phyloP scores from a whole-genome alignment of 2,113 vertebrate species.

The Nannobrachium achirus region DNA sequence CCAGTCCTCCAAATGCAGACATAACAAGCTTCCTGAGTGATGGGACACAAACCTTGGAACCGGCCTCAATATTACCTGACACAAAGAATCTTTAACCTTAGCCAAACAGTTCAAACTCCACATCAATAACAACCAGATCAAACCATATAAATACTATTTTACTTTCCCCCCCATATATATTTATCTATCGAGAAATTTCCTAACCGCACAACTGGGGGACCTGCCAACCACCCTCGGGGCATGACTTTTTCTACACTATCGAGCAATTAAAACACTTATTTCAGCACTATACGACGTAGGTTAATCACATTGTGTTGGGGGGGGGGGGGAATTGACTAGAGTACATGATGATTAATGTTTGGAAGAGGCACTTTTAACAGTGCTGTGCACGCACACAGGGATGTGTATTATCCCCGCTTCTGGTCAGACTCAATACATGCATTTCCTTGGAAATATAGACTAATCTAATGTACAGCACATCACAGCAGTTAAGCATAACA shows the following conservation, averaged over 20 bases:
- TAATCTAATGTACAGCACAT: no score
- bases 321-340: no score
- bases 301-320: constrained; percentile 40
- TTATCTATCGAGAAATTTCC: constrained; percentile 53
- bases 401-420: no score
- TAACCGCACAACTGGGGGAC: constrained; percentile 50
- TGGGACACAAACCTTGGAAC: constrained; percentile 55
- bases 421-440: no score
- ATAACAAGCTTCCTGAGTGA: constrained; percentile 80
- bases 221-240: constrained; percentile 60
- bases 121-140: constrained; percentile 61
- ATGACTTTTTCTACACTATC: constrained; percentile 42
- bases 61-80: constrained; percentile 52
- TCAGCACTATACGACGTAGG: constrained; percentile 43
- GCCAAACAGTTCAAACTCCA: constrained; percentile 59
- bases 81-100: constrained; percentile 56
- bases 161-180: constrained; percentile 25
- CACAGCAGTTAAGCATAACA: no score
- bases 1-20: constrained; percentile 74
- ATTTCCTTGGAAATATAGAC: no score
- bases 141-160: constrained; percentile 51
- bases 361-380: constrained; percentile 7
- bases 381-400: constrained; percentile 39
- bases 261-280: constrained; percentile 66
- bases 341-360: constrained; percentile 51